Base-by-base conservation (phyloP, 2,888 invertebrate genomes). In the Chalcosyrphus nemorum region DNA sequence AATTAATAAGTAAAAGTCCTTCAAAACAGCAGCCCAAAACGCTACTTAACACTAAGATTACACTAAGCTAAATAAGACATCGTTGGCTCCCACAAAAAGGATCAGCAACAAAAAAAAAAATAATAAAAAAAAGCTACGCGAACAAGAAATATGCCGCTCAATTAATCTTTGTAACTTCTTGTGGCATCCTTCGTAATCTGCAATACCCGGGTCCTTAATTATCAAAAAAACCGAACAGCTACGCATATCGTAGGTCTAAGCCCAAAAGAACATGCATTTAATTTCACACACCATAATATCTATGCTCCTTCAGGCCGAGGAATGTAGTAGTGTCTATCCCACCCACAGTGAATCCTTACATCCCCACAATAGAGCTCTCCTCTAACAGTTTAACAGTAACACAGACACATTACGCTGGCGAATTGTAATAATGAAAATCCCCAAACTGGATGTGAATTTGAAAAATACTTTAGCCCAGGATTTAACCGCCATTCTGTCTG, bases 251-350 rank as follows among this genome's bases (percentile, higher is more conserved):
- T 32, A 6, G 72, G n/a, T n/a, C 66, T 78, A 78, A 78, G 43
- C 63, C 74, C 52, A 56, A 57, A n/a, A 17, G 61, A 70, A 84
- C 84, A 78, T 80, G 84, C 84, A 84, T 84, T 68, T 70, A 84
- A 84, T 80, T 84, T 84, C 84, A 84, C 84, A 84, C 84, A 74
- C 84, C 84, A 84, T 84, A 80, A 84, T 78, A 32, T 54, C 54
- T 15, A 21, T 63, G n/a, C 57, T 56, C 52, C 43, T 17, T 52
- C 52, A 41, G 43, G 19, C 9, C 50, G 24, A n/a, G n/a, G 21
- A 70, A 54, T 63, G 61, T 70, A 27, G 38, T 13, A 45, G n/a
- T n/a, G n/a, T n/a, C n/a, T 19, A n/a, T 47, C 65, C 15, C 38
- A 21, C 41, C 27, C 38, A 4, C 21, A 5, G 0, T 27, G 54